phyloP scores from a whole-genome alignment of 2,888 invertebrate genomes.

The Heliconius erato region DNA sequence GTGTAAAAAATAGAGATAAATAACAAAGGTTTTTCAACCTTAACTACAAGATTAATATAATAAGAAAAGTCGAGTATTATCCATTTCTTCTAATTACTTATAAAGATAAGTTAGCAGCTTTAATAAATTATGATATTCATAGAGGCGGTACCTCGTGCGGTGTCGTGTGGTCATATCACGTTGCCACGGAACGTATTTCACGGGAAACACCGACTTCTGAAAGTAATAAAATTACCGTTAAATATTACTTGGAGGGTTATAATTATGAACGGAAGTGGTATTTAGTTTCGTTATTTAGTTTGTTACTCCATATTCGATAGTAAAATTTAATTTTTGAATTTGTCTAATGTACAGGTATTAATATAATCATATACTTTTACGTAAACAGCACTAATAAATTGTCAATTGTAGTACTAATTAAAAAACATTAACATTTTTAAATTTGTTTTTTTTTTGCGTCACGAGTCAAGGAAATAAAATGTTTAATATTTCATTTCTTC shows the following conservation, averaged over 20 bases:
- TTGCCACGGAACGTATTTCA: slow-evolving; percentile 14
- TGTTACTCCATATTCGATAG: background rate
- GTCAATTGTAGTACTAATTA: too few relatives aligned
- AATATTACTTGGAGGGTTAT: slow-evolving; percentile 9
- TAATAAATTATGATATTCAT: slow-evolving; percentile 14
- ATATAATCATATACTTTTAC: too few relatives aligned
- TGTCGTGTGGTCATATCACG: slow-evolving; percentile 20
- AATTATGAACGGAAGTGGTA: background rate
- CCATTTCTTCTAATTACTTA: background rate
- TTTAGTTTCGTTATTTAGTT: background rate
- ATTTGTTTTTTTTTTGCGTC: too few relatives aligned
- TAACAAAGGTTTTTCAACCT: background rate
- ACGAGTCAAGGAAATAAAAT: too few relatives aligned
- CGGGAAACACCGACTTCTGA: background rate
- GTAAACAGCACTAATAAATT: too few relatives aligned
- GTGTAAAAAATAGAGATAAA: background rate
- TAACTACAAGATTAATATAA: background rate
- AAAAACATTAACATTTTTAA: too few relatives aligned
- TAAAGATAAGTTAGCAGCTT: background rate
- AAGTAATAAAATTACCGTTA: slow-evolving; percentile 13
- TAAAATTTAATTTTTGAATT: background rate
- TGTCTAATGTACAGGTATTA: background rate
- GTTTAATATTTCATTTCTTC: too few relatives aligned
- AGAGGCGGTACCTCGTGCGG: background rate
- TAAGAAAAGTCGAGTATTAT: background rate